Evolutionary conservation across 2,888 invertebrate species (phyloP).

Genomic region (Drosophila nr. medialis): DNA sequence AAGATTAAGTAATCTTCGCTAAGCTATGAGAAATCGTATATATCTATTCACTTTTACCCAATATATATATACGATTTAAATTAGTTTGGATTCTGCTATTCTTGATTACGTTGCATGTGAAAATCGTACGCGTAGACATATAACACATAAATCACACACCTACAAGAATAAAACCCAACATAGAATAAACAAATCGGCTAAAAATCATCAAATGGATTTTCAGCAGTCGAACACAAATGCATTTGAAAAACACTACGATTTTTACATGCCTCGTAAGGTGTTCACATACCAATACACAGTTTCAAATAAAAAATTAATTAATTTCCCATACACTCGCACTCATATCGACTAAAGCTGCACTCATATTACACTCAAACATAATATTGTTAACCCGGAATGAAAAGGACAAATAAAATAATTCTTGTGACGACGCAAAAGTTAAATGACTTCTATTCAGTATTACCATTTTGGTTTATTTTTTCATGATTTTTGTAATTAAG

Average conservation of each 20-base stretch:
- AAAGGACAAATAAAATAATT: slow-evolving; percentile 26
- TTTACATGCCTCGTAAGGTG: slow-evolving; percentile 35
- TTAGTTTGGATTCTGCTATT: slow-evolving; percentile 15
- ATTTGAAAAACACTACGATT: slow-evolving; percentile 44
- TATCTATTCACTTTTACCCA: slow-evolving; percentile 15
- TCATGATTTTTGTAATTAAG: slow-evolving; percentile 17
- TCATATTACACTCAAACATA: slow-evolving; percentile 22
- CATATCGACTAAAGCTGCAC: slow-evolving; percentile 14
- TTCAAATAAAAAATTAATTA: background rate
- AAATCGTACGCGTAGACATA: slow-evolving; percentile 60
- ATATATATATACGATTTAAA: slow-evolving; percentile 36
- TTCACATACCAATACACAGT: slow-evolving; percentile 1
- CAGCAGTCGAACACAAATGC: background rate
- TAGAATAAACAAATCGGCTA: slow-evolving; percentile 49
- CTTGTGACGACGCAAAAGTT: slow-evolving; percentile 41
- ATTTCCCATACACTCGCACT: background rate
- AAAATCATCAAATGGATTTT: background rate
- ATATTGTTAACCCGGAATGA: slow-evolving; percentile 25
- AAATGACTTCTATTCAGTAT: slow-evolving; percentile 82
- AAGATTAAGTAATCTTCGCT: slow-evolving; percentile 58
- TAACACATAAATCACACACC: background rate
- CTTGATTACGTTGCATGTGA: slow-evolving; percentile 43
- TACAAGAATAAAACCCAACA: background rate
- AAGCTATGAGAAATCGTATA: slow-evolving; percentile 41
- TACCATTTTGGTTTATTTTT: slow-evolving; percentile 65